phyloP scores from a whole-genome alignment of 2,113 vertebrate species.

The Sprattus sprattus region DNA sequence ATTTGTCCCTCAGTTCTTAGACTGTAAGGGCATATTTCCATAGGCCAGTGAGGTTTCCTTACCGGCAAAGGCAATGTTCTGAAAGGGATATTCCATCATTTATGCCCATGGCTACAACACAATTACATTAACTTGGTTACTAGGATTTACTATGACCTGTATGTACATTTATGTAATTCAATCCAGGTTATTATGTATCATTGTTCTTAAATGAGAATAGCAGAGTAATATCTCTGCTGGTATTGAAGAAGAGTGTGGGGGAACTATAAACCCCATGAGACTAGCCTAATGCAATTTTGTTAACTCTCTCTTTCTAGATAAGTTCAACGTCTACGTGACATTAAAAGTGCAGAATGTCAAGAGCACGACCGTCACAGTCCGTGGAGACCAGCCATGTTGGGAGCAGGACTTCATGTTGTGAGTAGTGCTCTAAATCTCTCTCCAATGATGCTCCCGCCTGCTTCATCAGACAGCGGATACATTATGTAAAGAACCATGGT shows the following conservation, averaged over 20 bases:
- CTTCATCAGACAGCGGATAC: not conserved
- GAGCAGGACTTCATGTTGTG: slow-evolving; percentile 99
- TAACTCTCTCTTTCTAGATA: slow-evolving; percentile 72
- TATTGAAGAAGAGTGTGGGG: not conserved
- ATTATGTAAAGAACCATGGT: too few species aligned
- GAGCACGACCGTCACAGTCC: slow-evolving; percentile 88
- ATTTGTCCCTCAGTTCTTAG: not conserved
- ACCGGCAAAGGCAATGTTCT: not conserved
- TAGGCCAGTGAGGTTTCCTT: not conserved
- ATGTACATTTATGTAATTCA: not conserved
- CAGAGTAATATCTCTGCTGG: not conserved
- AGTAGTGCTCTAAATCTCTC: slow-evolving; percentile 63
- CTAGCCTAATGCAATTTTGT: not conserved
- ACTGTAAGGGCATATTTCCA: not conserved
- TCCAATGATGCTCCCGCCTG: not conserved
- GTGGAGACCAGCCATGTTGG: slow-evolving; percentile 90
- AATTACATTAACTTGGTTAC: not conserved
- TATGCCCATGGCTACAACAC: not conserved
- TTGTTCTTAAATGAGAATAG: not conserved
- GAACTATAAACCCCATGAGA: not conserved
- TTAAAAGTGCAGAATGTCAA: slow-evolving; percentile 97
- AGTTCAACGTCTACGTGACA: slow-evolving; percentile 93
- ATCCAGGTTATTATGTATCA: not conserved
- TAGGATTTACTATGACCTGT: not conserved
- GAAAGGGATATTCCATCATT: not conserved